These are phyloP conservation scores for Triops longicaudatus DNA, from an alignment of 1,140 invertebrate genomes.

Conservation along the genomic window DNA sequence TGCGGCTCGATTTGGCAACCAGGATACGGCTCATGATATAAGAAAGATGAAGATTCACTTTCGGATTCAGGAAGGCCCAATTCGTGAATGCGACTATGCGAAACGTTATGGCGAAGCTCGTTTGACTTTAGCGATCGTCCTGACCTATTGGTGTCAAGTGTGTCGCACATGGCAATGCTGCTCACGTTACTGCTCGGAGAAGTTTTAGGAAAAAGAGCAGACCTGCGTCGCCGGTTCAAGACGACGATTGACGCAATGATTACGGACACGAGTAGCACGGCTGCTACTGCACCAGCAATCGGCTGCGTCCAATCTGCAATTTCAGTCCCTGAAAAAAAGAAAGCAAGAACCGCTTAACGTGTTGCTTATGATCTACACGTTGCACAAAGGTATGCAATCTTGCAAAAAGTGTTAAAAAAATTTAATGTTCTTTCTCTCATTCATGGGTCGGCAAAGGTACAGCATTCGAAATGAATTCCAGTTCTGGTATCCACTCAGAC, in stretches of 20 bases:
- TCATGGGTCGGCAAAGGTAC: too few species aligned
- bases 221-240: not conserved
- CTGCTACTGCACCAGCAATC: not conserved
- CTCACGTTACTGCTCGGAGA: constrained; percentile 2
- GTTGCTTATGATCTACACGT: not conserved
- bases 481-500: too few species aligned
- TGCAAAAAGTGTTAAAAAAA: too few species aligned
- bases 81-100: not conserved
- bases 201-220: not conserved
- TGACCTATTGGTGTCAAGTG: constrained; percentile 36
- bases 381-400: too few species aligned
- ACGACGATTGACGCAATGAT: not conserved
- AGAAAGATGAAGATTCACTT: constrained; percentile 46
- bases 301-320: not conserved
- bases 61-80: constrained; percentile 41
- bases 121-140: constrained; percentile 40
- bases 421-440: too few species aligned
- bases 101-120: constrained; percentile 36
- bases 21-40: constrained; percentile 54
- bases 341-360: not conserved
- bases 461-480: too few species aligned
- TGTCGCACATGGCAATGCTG: constrained; percentile 26
- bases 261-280: not conserved
- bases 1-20: not conserved
- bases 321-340: not conserved